Percentiles rank a stretch among this genome's conserved stretches.
Conservation (phyloP, 2,888 invertebrate genomes). For the Portevinia maculata region DNA sequence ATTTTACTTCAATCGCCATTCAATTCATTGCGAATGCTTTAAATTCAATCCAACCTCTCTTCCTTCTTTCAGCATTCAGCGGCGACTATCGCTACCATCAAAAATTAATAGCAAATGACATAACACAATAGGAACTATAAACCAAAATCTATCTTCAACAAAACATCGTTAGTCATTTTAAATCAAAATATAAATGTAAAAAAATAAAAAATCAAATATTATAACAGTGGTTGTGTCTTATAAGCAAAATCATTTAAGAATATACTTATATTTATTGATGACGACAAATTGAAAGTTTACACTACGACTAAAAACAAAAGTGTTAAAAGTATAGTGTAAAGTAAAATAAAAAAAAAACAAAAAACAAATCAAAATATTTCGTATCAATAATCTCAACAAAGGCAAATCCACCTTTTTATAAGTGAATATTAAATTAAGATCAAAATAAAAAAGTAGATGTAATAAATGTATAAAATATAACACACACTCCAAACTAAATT, state of each 20-base stretch:
- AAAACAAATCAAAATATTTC: slow-evolving; percentile 45
- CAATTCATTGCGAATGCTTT: background rate
- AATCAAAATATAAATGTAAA: slow-evolving; percentile 51
- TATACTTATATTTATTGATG: slow-evolving; percentile 66
- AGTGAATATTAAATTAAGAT: slow-evolving; percentile 48
- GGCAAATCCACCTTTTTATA: slow-evolving; percentile 72
- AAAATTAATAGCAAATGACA: slow-evolving; percentile 35
- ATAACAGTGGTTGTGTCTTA: slow-evolving; percentile 75
- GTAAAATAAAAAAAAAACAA: slow-evolving; percentile 16
- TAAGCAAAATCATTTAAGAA: slow-evolving; percentile 69
- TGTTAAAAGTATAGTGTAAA: slow-evolving; percentile 24
- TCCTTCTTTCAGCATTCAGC: slow-evolving; percentile 61
- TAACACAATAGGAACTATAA: slow-evolving; percentile 40
- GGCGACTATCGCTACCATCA: slow-evolving; percentile 39
- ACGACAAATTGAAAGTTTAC: slow-evolving; percentile 56
- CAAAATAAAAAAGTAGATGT: slow-evolving; percentile 47
- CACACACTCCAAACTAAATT: slow-evolving; percentile 71
- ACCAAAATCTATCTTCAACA: slow-evolving; percentile 11
- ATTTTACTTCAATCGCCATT: slow-evolving; percentile 6
- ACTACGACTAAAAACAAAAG: slow-evolving; percentile 5
- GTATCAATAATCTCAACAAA: slow-evolving; percentile 50
- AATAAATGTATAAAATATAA: slow-evolving; percentile 63
- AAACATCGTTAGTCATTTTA: slow-evolving; percentile 36
- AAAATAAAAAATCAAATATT: slow-evolving; percentile 60
- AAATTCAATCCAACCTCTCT: slow-evolving; percentile 41